These are phyloP conservation scores for Lytechinus variegatus DNA, from an alignment of 35 echinoderm and acorn worm species.

Conservation along the genomic window DNA sequence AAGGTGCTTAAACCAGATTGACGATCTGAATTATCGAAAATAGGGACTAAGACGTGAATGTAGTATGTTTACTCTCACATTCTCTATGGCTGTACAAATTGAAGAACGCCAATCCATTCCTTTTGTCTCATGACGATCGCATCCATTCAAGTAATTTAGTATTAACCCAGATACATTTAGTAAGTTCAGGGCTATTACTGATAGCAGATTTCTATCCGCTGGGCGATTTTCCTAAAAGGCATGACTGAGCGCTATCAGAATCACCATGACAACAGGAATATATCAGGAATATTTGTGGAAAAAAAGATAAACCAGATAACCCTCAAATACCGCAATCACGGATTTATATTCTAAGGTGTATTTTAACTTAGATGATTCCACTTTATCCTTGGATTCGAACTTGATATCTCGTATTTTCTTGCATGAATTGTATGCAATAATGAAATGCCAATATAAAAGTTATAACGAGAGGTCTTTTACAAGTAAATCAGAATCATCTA, in stretches of 20 bases:
- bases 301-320: not conserved
- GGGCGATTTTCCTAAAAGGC: not conserved
- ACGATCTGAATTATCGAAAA: too few species aligned
- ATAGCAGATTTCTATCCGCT: not conserved
- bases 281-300: not conserved
- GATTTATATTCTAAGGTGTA: not conserved
- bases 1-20: too few species aligned
- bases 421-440: too few species aligned
- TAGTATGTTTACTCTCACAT: too few species aligned
- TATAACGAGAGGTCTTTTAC: too few species aligned
- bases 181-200: not conserved
- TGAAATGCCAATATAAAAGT: too few species aligned
- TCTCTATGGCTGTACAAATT: too few species aligned
- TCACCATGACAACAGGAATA: not conserved
- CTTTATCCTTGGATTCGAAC: not conserved
- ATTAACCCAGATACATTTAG: conserved; percentile 12
- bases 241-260: not conserved
- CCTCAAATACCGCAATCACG: not conserved
- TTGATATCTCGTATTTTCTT: not conserved
- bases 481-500: too few species aligned
- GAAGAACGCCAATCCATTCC: not conserved
- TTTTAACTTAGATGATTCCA: not conserved
- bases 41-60: too few species aligned
- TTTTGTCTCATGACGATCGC: not conserved
- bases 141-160: not conserved